These are phyloP conservation scores for Engystomops pustulosus DNA, from an alignment of 2,113 vertebrate species.

Conservation along the genomic window DNA sequence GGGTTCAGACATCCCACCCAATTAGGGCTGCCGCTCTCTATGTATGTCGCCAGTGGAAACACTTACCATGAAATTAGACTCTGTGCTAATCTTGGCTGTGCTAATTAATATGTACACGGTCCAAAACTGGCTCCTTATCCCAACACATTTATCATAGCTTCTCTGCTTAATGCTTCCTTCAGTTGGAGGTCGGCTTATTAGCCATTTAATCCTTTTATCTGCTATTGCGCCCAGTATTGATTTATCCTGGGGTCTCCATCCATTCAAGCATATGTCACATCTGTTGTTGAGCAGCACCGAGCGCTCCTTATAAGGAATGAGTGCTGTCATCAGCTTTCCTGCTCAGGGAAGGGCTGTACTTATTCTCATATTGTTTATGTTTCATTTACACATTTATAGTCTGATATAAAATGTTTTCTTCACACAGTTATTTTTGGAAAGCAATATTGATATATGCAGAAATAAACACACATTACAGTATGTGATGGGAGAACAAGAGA, in stretches of 20 bases:
- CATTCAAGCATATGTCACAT: slow-evolving; percentile 15
- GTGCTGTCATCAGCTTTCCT: background rate
- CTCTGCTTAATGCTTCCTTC: slow-evolving; percentile 76
- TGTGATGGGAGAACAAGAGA: background rate
- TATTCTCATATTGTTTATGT: background rate
- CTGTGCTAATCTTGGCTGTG: slow-evolving; percentile 66
- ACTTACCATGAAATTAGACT: slow-evolving; percentile 65
- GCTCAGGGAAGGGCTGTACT: background rate
- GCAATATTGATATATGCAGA: background rate
- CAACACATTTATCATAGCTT: slow-evolving; percentile 78
- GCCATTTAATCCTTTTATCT: slow-evolving; percentile 79
- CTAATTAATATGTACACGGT: slow-evolving; percentile 68
- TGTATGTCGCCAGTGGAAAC: slow-evolving; percentile 49
- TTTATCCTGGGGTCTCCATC: slow-evolving; percentile 66
- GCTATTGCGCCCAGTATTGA: slow-evolving; percentile 71
- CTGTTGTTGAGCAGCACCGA: background rate
- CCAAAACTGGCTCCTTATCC: slow-evolving; percentile 75
- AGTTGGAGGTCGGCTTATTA: slow-evolving; percentile 80
- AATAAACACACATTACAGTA: background rate
- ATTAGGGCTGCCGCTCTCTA: background rate
- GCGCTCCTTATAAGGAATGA: background rate
- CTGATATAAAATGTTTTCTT: slow-evolving; percentile 22
- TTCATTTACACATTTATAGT: slow-evolving; percentile 6
- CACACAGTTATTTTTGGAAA: background rate
- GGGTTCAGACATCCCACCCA: background rate